Evolutionary conservation across 2,888 invertebrate species (phyloP).

Genomic region (Cataglyphis altisquamis): DNA sequence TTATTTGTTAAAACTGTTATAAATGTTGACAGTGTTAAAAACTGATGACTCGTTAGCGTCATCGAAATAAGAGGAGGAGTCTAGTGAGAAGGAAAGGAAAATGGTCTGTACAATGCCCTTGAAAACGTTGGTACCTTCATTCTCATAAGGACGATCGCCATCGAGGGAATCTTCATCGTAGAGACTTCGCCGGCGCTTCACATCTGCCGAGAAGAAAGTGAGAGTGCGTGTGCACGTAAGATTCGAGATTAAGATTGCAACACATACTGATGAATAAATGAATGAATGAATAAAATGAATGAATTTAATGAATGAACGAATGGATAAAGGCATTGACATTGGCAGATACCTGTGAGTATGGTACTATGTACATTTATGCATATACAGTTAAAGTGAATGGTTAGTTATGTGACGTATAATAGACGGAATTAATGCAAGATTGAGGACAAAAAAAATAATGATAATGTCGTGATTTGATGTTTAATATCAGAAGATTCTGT

Average conservation of each 20-base stretch:
- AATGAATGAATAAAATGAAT: background rate
- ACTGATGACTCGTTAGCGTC: background rate
- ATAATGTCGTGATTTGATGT: background rate
- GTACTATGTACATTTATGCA: constrained; percentile 3
- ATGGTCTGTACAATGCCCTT: constrained; percentile 64
- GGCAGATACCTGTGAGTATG: background rate
- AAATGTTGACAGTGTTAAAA: constrained; percentile 29
- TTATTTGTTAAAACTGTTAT: constrained; percentile 10
- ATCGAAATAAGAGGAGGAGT: background rate
- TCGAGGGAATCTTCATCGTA: constrained; percentile 85
- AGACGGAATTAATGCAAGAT: constrained; percentile 22
- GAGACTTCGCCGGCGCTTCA: constrained; percentile 84
- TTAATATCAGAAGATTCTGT: background rate
- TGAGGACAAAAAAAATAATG: constrained; percentile 17
- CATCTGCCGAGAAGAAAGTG: constrained; percentile 84
- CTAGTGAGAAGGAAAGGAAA: constrained; percentile 11
- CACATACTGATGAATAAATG: constrained; percentile 10
- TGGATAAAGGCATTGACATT: constrained; percentile 25
- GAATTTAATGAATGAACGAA: constrained; percentile 1
- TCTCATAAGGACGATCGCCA: constrained; percentile 84
- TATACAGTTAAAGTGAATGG: constrained; percentile 13
- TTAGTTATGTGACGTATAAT: constrained; percentile 8
- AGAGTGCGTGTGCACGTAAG: constrained; percentile 76
- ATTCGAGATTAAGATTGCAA: constrained; percentile 60
- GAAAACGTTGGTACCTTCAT: constrained; percentile 82